A percentile compares a stretch with the other conserved stretches of the same genome.
Evolutionary conservation across 2,797 vertebrate species (phyloP).

Genomic region (Sebastes steindachneri): DNA sequence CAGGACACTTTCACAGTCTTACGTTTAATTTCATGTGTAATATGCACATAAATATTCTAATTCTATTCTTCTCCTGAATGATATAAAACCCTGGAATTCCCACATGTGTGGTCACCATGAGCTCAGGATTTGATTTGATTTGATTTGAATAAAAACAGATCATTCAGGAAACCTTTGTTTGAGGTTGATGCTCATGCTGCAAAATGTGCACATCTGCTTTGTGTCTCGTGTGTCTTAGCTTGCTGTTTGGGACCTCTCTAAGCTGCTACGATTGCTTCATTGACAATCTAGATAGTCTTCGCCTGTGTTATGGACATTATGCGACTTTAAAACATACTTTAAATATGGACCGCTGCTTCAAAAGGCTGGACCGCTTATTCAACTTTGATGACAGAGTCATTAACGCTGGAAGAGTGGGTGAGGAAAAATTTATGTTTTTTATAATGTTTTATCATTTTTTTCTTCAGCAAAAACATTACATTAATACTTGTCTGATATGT

Average conservation of each 20-base stretch:
- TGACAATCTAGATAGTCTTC: slow-evolving; percentile 7
- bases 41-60: not conserved
- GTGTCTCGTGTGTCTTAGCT: slow-evolving; percentile 46
- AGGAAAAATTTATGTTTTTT: slow-evolving; percentile 5
- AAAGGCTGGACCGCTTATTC: slow-evolving; percentile 68
- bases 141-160: slow-evolving; percentile 42
- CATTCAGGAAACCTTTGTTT: not conserved
- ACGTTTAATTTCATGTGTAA: not conserved
- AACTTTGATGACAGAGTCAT: slow-evolving; percentile 61
- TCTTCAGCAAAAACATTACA: not conserved
- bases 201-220: slow-evolving; percentile 55
- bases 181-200: slow-evolving; percentile 10
- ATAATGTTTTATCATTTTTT: not conserved
- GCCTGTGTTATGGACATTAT: slow-evolving; percentile 72
- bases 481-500: not conserved
- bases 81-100: slow-evolving; percentile 3
- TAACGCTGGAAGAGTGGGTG: slow-evolving; percentile 79
- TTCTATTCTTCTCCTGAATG: not conserved
- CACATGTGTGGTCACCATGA: slow-evolving; percentile 4
- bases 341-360: slow-evolving; percentile 74
- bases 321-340: slow-evolving; percentile 36
- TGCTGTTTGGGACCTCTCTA: slow-evolving; percentile 37
- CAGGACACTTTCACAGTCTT: not conserved
- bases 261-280: slow-evolving; percentile 80
- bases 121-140: slow-evolving; percentile 17